These are phyloP conservation scores for Procavia capensis DNA, from an alignment of 2,113 vertebrate species.

Conservation along the genomic window DNA sequence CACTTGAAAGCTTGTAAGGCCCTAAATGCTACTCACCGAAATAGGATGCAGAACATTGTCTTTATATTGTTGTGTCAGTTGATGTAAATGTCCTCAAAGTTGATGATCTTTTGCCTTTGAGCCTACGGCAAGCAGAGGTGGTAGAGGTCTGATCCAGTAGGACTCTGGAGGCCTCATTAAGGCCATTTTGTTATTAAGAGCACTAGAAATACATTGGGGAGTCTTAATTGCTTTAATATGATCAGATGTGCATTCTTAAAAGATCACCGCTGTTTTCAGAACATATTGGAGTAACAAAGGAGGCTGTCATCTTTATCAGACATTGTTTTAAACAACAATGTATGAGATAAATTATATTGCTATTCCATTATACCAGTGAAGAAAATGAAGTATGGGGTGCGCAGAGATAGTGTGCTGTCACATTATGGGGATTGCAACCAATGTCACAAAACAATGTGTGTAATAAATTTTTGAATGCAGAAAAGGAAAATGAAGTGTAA, in stretches of 20 bases:
- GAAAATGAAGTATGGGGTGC: neutral
- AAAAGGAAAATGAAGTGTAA: neutral
- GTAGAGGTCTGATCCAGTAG: neutral
- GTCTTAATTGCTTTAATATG: slow-evolving; percentile 18
- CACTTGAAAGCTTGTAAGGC: no score
- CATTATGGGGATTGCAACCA: no score
- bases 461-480: no score
- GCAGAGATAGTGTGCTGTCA: no score
- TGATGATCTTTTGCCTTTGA: no score
- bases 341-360: neutral
- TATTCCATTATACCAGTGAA: slow-evolving; percentile 15
- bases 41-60: no score
- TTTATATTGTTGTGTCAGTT: no score
- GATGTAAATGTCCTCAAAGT: no score
- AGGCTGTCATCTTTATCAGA: no score
- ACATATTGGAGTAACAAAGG: neutral
- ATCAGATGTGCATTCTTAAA: neutral
- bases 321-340: neutral
- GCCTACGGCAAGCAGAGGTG: neutral
- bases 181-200: neutral
- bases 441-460: no score
- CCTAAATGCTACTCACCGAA: no score
- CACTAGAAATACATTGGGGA: neutral
- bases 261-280: neutral
- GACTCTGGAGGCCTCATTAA: neutral